Percentiles rank a stretch among this genome's conserved stretches.
phyloP scores from a whole-genome alignment of 2,888 invertebrate species.

The Syrista parreyssii region DNA sequence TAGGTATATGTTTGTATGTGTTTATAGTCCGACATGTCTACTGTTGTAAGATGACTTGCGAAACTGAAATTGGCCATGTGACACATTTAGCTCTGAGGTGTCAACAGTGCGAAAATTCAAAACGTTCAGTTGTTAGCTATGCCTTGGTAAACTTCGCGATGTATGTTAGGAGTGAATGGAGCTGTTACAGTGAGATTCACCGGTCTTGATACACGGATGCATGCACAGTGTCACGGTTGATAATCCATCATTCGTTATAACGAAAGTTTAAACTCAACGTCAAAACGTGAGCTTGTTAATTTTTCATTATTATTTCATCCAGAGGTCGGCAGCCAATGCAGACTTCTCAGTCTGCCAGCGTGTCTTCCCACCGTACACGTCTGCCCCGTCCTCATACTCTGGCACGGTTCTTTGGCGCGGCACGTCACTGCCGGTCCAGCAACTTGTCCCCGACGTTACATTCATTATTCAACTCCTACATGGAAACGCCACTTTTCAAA shows the following conservation, averaged over 20 bases:
- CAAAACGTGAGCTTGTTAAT: slow-evolving; percentile 56
- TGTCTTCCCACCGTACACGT: slow-evolving; percentile 23
- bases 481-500: slow-evolving; percentile 43
- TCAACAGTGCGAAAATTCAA: no score
- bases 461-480: slow-evolving; percentile 54
- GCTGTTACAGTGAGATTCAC: no score
- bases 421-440: slow-evolving; percentile 41
- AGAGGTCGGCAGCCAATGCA: neutral
- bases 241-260: slow-evolving; percentile 55
- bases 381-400: slow-evolving; percentile 16
- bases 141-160: no score
- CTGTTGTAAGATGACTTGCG: no score
- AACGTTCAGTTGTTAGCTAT: no score
- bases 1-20: no score
- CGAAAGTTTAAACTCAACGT: slow-evolving; percentile 55
- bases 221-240: slow-evolving; percentile 5
- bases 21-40: no score
- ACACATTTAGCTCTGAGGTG: no score
- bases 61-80: no score
- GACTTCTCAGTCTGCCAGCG: neutral
- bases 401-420: slow-evolving; percentile 18
- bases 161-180: no score
- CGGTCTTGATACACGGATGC: no score
- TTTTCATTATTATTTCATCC: slow-evolving; percentile 53
- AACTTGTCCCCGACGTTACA: slow-evolving; percentile 47